These are phyloP conservation scores for Alloplasta piceator DNA, from an alignment of 2,888 invertebrate species.

Conservation along the genomic window DNA sequence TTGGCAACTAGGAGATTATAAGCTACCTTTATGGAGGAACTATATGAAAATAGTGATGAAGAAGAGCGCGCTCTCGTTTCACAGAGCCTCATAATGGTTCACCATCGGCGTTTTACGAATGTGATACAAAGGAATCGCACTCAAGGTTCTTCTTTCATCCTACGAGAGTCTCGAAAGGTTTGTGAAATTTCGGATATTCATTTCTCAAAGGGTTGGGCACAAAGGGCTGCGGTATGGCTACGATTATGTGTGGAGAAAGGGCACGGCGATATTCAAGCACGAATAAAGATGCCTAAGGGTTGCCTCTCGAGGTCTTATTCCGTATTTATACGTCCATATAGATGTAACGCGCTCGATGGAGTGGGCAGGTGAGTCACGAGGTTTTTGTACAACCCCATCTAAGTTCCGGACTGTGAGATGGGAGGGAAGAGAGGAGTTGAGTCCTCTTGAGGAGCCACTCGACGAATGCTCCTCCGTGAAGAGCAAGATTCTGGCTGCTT, in stretches of 20 bases:
- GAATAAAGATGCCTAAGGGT: conserved; percentile 10
- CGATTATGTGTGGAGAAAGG: conserved; percentile 15
- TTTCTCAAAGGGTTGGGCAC: background rate
- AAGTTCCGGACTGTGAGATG: conserved; percentile 49
- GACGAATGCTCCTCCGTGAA: conserved; percentile 53
- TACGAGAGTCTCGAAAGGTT: background rate
- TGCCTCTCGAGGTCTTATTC: conserved; percentile 22
- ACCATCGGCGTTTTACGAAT: background rate
- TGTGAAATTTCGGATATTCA: background rate
- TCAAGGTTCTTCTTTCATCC: no score
- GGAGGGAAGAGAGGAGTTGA: conserved; percentile 71
- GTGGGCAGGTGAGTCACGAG: conserved; percentile 54
- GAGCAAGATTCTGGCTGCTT: conserved; percentile 44
- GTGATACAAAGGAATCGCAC: no score
- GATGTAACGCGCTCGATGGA: conserved; percentile 42
- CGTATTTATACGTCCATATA: conserved; percentile 32
- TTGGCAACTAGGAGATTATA: no score
- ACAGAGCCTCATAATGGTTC: background rate
- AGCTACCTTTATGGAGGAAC: no score
- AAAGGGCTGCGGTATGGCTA: conserved; percentile 1
- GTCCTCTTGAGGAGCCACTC: conserved; percentile 73
- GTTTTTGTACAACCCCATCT: conserved; percentile 44
- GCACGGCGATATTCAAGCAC: background rate
- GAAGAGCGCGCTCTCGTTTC: no score
- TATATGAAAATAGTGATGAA: no score